A percentile compares a stretch with the other conserved stretches of the same genome.
Conservation (phyloP, 2,113 vertebrate genomes). For the Eudyptes chrysolophus region DNA sequence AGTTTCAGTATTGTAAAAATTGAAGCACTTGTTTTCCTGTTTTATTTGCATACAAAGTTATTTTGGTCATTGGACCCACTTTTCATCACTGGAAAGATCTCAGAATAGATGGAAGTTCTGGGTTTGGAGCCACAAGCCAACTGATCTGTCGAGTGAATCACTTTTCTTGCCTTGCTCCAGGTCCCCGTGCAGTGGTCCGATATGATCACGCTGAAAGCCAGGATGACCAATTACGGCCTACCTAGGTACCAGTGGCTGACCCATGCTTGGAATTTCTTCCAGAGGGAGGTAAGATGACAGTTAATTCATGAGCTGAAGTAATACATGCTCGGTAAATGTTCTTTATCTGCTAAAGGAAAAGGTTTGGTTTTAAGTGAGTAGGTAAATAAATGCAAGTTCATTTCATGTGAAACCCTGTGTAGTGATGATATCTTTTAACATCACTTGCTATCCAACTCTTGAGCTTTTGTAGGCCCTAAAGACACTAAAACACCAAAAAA, state of each 20-base stretch:
- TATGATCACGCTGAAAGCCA: slow-evolving; percentile 94
- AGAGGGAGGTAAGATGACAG: slow-evolving; percentile 86
- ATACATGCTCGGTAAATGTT: background rate
- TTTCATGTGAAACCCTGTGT: background rate
- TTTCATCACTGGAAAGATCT: background rate
- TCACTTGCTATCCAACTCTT: background rate
- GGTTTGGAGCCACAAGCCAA: background rate
- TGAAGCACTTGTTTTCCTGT: background rate
- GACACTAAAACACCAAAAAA: background rate
- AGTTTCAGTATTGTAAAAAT: background rate
- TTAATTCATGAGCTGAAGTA: background rate
- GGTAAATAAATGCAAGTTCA: background rate
- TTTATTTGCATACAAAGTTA: background rate
- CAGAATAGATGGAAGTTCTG: background rate
- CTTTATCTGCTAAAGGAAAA: background rate
- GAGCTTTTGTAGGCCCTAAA: background rate
- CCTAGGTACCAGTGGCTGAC: slow-evolving; percentile 94
- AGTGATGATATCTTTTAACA: background rate
- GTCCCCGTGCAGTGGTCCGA: slow-evolving; percentile 92
- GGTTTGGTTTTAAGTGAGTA: background rate
- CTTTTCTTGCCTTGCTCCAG: slow-evolving; percentile 59
- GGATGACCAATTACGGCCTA: slow-evolving; percentile 92
- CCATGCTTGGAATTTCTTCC: slow-evolving; percentile 97
- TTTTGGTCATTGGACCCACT: background rate
- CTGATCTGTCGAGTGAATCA: background rate